Conservation (phyloP, 2,888 invertebrate species). For the Troides oblongomaculatus region DNA sequence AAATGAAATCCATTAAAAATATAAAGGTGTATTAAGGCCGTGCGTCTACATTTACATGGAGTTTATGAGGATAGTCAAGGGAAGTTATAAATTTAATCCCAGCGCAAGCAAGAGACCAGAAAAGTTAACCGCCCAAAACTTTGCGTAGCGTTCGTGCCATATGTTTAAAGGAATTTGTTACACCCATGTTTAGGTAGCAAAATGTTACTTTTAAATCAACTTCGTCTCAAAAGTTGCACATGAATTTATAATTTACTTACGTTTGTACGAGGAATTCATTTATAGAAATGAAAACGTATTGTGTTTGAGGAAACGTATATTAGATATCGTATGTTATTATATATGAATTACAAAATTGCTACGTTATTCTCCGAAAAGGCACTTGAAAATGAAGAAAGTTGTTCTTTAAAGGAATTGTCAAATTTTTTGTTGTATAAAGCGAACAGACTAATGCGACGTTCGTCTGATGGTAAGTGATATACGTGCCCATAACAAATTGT, state of each 20-base stretch:
- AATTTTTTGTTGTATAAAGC: too few relatives aligned
- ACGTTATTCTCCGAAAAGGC: too few relatives aligned
- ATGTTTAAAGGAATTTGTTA: constrained; percentile 37
- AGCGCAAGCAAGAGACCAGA: constrained; percentile 63
- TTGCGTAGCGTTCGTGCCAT: constrained; percentile 40
- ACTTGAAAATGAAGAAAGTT: too few relatives aligned
- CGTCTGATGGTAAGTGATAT: too few relatives aligned
- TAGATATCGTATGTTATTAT: neutral
- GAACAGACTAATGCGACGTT: too few relatives aligned
- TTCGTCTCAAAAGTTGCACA: constrained; percentile 9
- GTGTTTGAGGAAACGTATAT: neutral
- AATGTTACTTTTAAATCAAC: constrained; percentile 27
- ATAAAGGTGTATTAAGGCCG: constrained; percentile 9
- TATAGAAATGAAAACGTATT: neutral
- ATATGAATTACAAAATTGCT: too few relatives aligned
- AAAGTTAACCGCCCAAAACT: constrained; percentile 70
- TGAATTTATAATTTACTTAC: constrained; percentile 18
- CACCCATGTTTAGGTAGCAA: constrained; percentile 25
- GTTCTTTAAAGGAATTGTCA: too few relatives aligned
- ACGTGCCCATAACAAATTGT: too few relatives aligned
- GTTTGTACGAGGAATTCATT: neutral
- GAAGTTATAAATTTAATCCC: constrained; percentile 73
- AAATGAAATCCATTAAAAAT: constrained; percentile 9
- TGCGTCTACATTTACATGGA: constrained; percentile 58
- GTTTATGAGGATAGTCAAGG: constrained; percentile 64